phyloP scores from a whole-genome alignment of 2,888 invertebrate species.

The Xylophagus ater region DNA sequence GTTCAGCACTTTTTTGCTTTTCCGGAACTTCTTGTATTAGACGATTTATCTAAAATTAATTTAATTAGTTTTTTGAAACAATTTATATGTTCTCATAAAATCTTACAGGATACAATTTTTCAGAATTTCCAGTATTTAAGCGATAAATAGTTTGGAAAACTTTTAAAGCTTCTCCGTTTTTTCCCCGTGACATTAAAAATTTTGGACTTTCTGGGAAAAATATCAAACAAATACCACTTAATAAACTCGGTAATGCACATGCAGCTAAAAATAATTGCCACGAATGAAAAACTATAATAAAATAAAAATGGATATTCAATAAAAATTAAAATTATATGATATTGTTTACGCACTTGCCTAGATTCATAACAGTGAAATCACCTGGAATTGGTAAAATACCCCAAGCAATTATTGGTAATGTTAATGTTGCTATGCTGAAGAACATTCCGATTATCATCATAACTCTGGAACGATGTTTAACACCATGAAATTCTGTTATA shows the following conservation, averaged over 20 bases:
- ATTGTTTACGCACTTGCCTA: conserved; percentile 2
- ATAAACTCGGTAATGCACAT: conserved; percentile 49
- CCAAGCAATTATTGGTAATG: conserved; percentile 62
- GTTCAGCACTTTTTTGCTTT: conserved; percentile 21
- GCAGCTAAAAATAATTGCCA: conserved; percentile 53
- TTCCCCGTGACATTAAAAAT: conserved; percentile 31
- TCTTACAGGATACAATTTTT: conserved; percentile 56
- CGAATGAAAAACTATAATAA: conserved; percentile 41
- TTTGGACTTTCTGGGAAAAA: conserved; percentile 51
- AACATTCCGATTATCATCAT: conserved; percentile 56
- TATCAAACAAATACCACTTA: conserved; percentile 49
- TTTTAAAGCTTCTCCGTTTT: conserved; percentile 28
- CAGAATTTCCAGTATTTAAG: conserved; percentile 51
- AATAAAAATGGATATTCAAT: background rate
- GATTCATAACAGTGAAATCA: conserved; percentile 1
- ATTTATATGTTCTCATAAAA: no score
- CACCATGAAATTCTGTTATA: conserved; percentile 60
- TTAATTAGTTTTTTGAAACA: background rate
- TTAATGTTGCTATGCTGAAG: conserved; percentile 50
- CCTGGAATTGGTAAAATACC: conserved; percentile 49
- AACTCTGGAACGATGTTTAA: conserved; percentile 51
- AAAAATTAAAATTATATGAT: background rate
- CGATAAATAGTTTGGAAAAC: conserved; percentile 46
- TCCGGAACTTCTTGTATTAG: conserved; percentile 29
- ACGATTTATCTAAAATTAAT: conserved; percentile 22